Evolutionary conservation across 1,140 invertebrate genomes (phyloP), one percentile per base, ranked within the genome.

Genomic region (Macrobrachium rosenbergii): DNA sequence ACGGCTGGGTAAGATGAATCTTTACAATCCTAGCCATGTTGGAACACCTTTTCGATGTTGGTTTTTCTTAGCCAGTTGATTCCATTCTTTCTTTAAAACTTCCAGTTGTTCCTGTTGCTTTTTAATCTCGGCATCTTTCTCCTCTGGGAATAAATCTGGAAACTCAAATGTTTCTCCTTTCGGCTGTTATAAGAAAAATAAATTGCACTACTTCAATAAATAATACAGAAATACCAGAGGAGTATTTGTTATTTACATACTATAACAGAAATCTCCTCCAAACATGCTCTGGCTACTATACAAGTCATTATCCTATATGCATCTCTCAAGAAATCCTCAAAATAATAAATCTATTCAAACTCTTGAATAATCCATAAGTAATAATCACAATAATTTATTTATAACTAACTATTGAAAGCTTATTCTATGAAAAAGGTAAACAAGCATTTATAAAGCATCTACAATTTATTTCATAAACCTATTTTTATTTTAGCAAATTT

Each of bases 101-200:
- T 82, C 45, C 23, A 82, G 5, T n/a, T 82, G 37, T 37, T 82
- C n/a, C 43, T 59, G n/a, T 60, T 82, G 62, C 45, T 82, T 73
- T 45, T 82, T 58, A n/a, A 12, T 10, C 67, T 82, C 67, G 17
- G 72, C 43, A 59, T 82, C 63, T 17, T 82, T 82, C 6, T 8
- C 45, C 60, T 82, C 67, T 58, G 81, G 81, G 81, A 73, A 82
- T 8, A 82, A 60, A 17, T 73, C 23, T 82, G 81, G 81, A 45
- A 82, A 82, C 16, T 72, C 81, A 73, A 82, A 82, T 58, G 72
- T 82, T 69, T 82, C 64, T 52, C 28, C 60, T 69, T 59, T 73
- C 10, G 81, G 81, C 81, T 82, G 45, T 72, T 8, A 82, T 2
- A 73, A 23, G n/a, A 72, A 73, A 23, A 5, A 19, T 10, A 5